Conservation (phyloP, 2,888 invertebrate species). For the Limenitis camilla region DNA sequence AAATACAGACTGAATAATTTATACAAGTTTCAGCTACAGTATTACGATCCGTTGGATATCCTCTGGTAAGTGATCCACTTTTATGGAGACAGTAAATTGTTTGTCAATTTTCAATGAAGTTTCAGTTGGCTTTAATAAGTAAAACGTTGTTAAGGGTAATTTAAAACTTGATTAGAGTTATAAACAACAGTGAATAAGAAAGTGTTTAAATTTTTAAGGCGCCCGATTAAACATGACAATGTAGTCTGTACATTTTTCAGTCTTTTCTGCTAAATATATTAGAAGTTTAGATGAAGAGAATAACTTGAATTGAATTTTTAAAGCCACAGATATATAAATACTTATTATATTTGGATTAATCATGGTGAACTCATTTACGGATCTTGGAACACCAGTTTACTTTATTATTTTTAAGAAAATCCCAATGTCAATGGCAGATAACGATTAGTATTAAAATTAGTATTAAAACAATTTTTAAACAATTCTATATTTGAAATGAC, state of each 20-base stretch:
- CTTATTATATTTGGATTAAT: too few species aligned
- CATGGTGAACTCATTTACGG: too few species aligned
- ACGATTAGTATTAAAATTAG: too few species aligned
- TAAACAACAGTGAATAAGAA: neutral
- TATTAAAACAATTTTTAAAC: too few species aligned
- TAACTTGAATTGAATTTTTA: neutral
- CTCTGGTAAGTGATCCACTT: slow-evolving; percentile 35
- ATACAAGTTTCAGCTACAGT: slow-evolving; percentile 56
- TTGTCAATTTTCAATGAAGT: slow-evolving; percentile 6
- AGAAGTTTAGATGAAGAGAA: neutral
- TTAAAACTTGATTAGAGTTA: too few species aligned
- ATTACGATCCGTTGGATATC: slow-evolving; percentile 48
- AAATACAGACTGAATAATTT: slow-evolving; percentile 70
- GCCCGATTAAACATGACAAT: too few species aligned
- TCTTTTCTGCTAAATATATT: neutral
- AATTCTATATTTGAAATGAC: too few species aligned
- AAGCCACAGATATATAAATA: too few species aligned
- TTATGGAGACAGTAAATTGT: slow-evolving; percentile 11
- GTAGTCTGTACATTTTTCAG: neutral
- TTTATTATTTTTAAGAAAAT: too few species aligned
- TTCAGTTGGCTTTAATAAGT: neutral
- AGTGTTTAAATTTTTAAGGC: neutral
- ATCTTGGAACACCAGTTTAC: too few species aligned
- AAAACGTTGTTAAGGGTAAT: too few species aligned
- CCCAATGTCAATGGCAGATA: too few species aligned